Base-by-base conservation (phyloP, 2,888 invertebrate genomes). In the Harpagoxenus sublaevis region DNA sequence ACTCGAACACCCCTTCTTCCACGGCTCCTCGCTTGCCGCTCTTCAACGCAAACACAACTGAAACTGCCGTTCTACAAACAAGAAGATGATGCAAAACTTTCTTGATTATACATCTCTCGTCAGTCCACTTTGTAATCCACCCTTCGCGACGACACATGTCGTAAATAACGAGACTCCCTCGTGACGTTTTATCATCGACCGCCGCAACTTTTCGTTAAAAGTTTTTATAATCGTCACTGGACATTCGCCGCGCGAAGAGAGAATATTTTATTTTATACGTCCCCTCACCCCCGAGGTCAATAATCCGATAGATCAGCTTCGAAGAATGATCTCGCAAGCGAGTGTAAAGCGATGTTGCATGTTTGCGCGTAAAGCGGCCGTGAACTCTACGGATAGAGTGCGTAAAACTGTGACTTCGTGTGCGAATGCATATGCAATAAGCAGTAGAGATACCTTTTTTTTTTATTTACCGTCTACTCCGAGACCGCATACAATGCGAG, bases 1-100 rank as follows among this genome's bases (percentile, higher is more conserved):
- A 66, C 66, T 71, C 75, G 63, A 51, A 75, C 9, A 51, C 42
- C 39, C 18, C 18, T 31, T 45, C 79, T 79, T 79, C 48, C 79
- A 79, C 79, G 48, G 18, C 48, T 79, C 79, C 79, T 79, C 71
- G 45, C 18, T 70, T 45, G 35, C 35, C 48, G 79, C 45, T 79
- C 48, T 79, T 70, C 79, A 78, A 78, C 55, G 53, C 53, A 57
- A 79, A 79, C 70, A 66, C 57, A 79, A 70, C 42, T 65, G 42
- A 65, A 65, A 65, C 79, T 79, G 71, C 71, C 79, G 70, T 71
- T 79, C 57, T 60, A 79, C 45, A 70, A 79, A 79, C 57, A 70
- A 79, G 31, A 79, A 79, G 79, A 55, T 79, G 79, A 71, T 79
- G 79, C 79, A 79, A 79, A 79, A 79, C 79, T 79, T 57, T 55